Base-by-base conservation (phyloP, 2,797 vertebrate genomes). In the Channallabes apus region DNA sequence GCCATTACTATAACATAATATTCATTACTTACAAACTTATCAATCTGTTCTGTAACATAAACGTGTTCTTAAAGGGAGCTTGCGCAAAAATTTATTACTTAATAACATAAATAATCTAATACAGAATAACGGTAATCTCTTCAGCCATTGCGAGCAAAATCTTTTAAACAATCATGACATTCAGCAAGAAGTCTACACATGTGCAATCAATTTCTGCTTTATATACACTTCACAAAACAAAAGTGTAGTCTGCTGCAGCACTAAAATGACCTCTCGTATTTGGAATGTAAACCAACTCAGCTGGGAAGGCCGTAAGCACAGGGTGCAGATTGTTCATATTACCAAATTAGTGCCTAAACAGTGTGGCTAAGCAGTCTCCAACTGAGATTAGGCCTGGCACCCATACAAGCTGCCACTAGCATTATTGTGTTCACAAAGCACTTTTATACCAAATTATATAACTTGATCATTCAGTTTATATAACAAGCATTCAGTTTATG, bases 331-430 rank as follows among this genome's bases (percentile, higher is more conserved):
- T 89, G 86, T 90, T 88, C 85, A 56, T 80, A 85, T 91, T 88
- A 90, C 89, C 88, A 88, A 90, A 91, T 91, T 89, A 91, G 90
- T 88, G 82, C 86, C 85, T 84, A 88, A 86, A 87, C 85, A 88
- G 82, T 88, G 88, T 83, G 86, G 82, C 82, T 82, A 86, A 85
- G 85, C 84, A 86, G 86, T 86, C 86, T 89, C 88, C 84, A 89
- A 51, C 83, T 79, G 87, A 88, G 87, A 85, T 89, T 85, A 86
- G 80, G 80, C 68, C 85, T 89, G 62, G 81, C 84, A 87, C 83
- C 79, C 84, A 89, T 79, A 85, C 84, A 87, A 80, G 84, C 81
- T 85, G 77, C 87, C 64, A 85, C 85, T 87, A 72, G 87, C 85
- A 76, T 81, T 87, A 76, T 68, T 80, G 80, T 56, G 59, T 81